phyloP scores from a whole-genome alignment of 2,113 vertebrate genomes.

The Bos indicus region DNA sequence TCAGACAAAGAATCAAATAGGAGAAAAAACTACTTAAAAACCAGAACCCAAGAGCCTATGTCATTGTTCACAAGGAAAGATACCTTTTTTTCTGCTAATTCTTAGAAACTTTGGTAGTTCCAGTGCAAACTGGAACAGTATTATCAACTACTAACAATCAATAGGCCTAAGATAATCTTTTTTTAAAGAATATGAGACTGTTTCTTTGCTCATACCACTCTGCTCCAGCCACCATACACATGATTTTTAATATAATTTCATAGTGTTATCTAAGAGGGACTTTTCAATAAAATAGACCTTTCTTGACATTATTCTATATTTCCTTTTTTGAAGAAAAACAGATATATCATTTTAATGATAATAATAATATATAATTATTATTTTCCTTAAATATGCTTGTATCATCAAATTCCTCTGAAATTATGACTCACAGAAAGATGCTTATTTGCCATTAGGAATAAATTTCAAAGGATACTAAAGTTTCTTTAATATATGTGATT shows the following conservation, averaged over 20 bases:
- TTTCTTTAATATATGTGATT: conserved; percentile 62
- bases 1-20: neutral
- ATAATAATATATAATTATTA: neutral
- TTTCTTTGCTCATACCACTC: neutral
- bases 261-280: neutral
- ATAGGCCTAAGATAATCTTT: neutral
- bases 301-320: conserved; percentile 23
- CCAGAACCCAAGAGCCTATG: neutral
- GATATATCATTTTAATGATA: neutral
- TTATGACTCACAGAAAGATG: conserved; percentile 42
- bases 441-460: conserved; percentile 46
- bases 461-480: neutral
- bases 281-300: neutral
- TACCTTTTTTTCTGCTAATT: neutral
- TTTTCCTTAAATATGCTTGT: conserved; percentile 50
- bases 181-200: neutral
- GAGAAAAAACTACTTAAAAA: neutral
- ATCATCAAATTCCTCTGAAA: conserved; percentile 52
- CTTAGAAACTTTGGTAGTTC: neutral
- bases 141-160: neutral
- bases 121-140: neutral
- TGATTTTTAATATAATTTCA: neutral
- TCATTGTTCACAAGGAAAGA: neutral
- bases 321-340: conserved; percentile 52
- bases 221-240: neutral